phyloP scores from a whole-genome alignment of 2,888 invertebrate genomes.

The Microplitis deprimator region DNA sequence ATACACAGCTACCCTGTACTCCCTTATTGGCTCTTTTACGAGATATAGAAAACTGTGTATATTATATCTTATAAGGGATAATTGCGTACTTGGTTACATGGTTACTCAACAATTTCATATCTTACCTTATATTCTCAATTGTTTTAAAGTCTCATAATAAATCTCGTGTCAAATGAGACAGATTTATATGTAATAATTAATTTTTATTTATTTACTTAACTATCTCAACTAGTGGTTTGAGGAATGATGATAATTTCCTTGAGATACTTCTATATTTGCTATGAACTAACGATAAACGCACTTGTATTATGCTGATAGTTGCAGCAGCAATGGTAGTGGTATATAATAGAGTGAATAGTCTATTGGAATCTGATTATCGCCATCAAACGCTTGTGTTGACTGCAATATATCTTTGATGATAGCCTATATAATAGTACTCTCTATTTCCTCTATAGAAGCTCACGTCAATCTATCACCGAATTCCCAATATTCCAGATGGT shows the following conservation, averaged over 20 bases:
- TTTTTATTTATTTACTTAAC: neutral
- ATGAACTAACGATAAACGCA: neutral
- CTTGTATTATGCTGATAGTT: neutral
- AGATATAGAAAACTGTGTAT: neutral
- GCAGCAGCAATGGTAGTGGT: too few relatives aligned
- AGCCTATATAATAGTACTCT: neutral
- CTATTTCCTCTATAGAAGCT: neutral
- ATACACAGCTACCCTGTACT: conserved; percentile 4
- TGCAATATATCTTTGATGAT: neutral
- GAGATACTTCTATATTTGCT: neutral
- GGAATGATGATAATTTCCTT: neutral
- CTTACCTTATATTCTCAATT: too few relatives aligned
- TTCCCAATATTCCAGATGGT: neutral
- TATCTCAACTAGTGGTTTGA: neutral
- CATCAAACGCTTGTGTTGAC: neutral
- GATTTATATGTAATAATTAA: neutral
- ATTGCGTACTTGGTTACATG: conserved; percentile 37
- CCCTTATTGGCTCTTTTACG: neutral
- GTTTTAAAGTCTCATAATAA: too few relatives aligned
- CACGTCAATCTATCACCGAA: neutral
- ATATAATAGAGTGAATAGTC: neutral
- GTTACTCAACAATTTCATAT: too few relatives aligned
- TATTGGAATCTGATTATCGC: neutral
- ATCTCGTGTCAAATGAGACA: neutral
- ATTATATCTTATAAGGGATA: conserved; percentile 51